Percentiles rank a stretch among this genome's conserved stretches.
Conservation (phyloP, 2,113 vertebrate species). For the Trochalopteron elliotii region DNA sequence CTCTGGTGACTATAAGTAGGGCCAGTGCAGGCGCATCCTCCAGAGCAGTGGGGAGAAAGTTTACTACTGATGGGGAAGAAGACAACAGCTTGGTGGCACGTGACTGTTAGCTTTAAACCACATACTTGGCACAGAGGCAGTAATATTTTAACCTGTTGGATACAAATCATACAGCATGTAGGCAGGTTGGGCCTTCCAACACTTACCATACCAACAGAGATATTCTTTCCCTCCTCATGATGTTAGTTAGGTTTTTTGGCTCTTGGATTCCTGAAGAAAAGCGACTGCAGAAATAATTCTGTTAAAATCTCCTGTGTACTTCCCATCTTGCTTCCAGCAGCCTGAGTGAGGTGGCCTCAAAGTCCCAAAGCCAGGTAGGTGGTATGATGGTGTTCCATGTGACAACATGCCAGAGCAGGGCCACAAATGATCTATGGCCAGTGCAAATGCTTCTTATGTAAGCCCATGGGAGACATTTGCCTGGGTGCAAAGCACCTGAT, state of each 20-base stretch:
- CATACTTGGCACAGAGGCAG: neutral
- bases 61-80: neutral
- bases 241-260: neutral
- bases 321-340: neutral
- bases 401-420: neutral
- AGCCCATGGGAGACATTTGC: neutral
- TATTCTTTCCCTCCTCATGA: neutral
- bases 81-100: neutral
- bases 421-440: constrained; percentile 19
- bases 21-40: neutral
- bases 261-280: neutral
- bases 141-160: neutral
- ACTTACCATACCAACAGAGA: accelerated
- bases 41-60: neutral
- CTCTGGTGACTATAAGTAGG: neutral
- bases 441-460: neutral
- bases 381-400: neutral
- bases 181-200: neutral
- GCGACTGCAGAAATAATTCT: neutral
- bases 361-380: neutral
- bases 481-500: neutral
- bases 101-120: neutral
- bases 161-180: neutral
- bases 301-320: neutral
- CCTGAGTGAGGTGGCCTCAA: neutral